phyloP scores from a whole-genome alignment of 2,888 invertebrate species.

The Oxyscelio sp. region DNA sequence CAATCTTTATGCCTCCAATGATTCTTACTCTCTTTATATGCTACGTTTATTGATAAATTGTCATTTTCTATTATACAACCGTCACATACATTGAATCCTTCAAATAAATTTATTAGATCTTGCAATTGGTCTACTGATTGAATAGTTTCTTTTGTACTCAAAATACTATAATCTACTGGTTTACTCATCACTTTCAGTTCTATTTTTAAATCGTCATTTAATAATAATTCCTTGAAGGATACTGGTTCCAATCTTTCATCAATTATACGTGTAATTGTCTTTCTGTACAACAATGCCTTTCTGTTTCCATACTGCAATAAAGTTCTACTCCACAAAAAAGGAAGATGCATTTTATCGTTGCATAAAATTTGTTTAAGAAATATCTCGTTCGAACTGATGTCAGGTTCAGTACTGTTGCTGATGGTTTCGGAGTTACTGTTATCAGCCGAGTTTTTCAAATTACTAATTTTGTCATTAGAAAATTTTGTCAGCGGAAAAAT shows the following conservation, averaged over 20 bases:
- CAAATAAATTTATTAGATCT: conserved; percentile 11
- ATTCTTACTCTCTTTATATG: not conserved
- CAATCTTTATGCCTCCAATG: conserved; percentile 8
- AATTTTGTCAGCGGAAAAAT: not conserved
- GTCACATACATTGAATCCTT: conserved; percentile 27
- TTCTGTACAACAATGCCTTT: conserved; percentile 6
- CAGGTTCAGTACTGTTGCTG: too few species aligned
- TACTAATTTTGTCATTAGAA: too few species aligned
- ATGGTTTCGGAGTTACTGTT: too few species aligned
- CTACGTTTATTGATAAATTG: not conserved
- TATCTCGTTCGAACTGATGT: too few species aligned
- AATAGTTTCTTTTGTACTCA: not conserved
- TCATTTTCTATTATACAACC: conserved; percentile 9
- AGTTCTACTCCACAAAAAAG: not conserved
- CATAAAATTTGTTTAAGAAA: not conserved
- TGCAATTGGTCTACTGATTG: conserved; percentile 11
- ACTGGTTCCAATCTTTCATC: conserved; percentile 18
- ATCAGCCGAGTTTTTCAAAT: not conserved
- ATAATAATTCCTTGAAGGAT: not conserved
- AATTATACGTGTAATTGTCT: not conserved
- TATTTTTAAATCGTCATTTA: conserved; percentile 6
- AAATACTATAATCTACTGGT: not conserved
- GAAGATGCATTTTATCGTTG: conserved; percentile 2
- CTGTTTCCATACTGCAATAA: not conserved
- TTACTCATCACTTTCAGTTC: not conserved